A percentile compares a stretch with the other conserved stretches of the same genome.
Evolutionary conservation across 2,797 vertebrate genomes (phyloP).

Genomic region (Lateolabrax maculatus): DNA sequence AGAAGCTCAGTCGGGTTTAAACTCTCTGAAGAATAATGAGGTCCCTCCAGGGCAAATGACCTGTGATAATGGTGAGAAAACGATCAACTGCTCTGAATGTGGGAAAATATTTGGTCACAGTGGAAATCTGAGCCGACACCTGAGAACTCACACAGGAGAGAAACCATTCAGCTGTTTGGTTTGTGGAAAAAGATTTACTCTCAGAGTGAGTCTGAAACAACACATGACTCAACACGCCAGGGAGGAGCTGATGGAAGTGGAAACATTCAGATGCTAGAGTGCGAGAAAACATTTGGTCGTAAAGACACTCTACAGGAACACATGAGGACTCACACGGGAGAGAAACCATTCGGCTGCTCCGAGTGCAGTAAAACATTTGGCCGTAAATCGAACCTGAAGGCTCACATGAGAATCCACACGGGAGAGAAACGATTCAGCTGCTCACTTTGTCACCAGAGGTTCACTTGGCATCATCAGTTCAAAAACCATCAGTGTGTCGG

Average conservation of each 20-base stretch:
- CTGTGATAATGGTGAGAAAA: background rate
- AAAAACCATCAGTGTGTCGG: conserved; percentile 1
- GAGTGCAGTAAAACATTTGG: background rate
- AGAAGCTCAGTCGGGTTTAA: no score
- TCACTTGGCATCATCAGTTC: conserved; percentile 12
- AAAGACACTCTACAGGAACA: no score
- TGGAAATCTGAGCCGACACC: conserved; percentile 16
- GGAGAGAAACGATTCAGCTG: conserved; percentile 3
- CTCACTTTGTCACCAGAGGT: background rate
- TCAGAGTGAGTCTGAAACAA: background rate
- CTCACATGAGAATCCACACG: conserved; percentile 6
- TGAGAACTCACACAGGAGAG: no score
- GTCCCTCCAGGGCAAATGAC: no score
- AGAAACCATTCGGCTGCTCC: conserved; percentile 13
- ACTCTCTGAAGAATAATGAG: no score
- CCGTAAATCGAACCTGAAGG: background rate
- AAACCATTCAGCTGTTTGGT: no score
- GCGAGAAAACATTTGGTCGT: no score
- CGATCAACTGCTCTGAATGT: background rate
- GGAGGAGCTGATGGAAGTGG: no score
- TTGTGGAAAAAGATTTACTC: background rate
- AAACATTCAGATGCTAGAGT: no score
- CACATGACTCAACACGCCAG: background rate
- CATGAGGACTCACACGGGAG: background rate
- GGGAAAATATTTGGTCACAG: background rate